Percentiles rank a stretch among this genome's conserved stretches.
Conservation (phyloP, 2,888 invertebrate genomes). For the Athalia circularis region DNA sequence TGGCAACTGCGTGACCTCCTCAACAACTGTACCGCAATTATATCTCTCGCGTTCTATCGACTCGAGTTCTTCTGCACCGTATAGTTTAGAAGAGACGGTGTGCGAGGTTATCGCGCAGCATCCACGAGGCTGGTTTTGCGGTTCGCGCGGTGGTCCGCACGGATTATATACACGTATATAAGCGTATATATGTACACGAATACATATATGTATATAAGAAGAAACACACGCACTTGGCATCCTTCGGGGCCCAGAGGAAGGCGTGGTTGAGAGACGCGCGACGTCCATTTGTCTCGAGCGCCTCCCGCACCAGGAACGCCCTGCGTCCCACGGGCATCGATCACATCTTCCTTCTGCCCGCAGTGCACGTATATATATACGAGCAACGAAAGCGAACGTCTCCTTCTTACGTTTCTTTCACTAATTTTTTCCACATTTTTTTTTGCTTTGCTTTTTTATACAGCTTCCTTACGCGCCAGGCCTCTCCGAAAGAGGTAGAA, state of each 20-base stretch:
- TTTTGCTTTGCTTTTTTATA: not conserved
- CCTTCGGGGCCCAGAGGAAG: slow-evolving; percentile 59
- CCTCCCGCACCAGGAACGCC: slow-evolving; percentile 74
- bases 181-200: too few species aligned
- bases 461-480: too few species aligned
- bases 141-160: too few species aligned
- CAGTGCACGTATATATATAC: too few species aligned
- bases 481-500: too few species aligned
- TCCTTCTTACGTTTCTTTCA: slow-evolving; percentile 58
- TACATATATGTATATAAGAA: not conserved
- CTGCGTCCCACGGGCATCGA: slow-evolving; percentile 74
- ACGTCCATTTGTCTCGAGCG: slow-evolving; percentile 74
- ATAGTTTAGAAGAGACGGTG: not conserved
- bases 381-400: slow-evolving; percentile 12
- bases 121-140: not conserved
- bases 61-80: not conserved
- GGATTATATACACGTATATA: too few species aligned
- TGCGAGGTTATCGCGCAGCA: slow-evolving; percentile 29
- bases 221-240: slow-evolving; percentile 51
- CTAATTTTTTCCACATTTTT: slow-evolving; percentile 34
- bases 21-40: slow-evolving; percentile 24
- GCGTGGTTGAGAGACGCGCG: slow-evolving; percentile 74
- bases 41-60: slow-evolving; percentile 35
- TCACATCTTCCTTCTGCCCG: slow-evolving; percentile 70
- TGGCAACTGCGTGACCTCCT: slow-evolving; percentile 15